These are phyloP conservation scores for Manduca sexta DNA, from an alignment of 1,140 invertebrate species.

Conservation along the genomic window DNA sequence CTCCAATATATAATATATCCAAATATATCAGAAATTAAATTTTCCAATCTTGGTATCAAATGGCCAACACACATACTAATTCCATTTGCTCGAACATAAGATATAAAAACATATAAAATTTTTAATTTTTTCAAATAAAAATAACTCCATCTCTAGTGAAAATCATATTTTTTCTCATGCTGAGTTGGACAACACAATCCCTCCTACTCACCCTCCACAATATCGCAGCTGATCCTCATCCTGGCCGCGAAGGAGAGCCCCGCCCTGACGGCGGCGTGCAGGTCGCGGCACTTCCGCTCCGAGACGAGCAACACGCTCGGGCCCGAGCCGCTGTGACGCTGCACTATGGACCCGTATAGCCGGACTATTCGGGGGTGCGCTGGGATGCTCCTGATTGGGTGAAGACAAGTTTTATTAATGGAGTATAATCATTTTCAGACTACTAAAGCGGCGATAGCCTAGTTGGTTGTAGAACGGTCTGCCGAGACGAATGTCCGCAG, in stretches of 20 bases:
- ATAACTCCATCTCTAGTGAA: too few species aligned
- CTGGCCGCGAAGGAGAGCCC: constrained; percentile 78
- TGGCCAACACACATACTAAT: too few species aligned
- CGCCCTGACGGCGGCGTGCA: constrained; percentile 86
- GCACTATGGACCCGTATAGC: constrained; percentile 88
- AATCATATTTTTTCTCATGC: too few species aligned
- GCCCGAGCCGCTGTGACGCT: constrained; percentile 68
- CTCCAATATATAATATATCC: too few species aligned
- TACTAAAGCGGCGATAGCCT: too few species aligned
- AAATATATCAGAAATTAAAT: too few species aligned
- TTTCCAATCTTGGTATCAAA: too few species aligned
- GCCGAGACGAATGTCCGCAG: constrained; percentile 75
- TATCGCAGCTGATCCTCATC: constrained; percentile 87
- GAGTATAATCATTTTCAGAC: not conserved
- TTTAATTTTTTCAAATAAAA: too few species aligned
- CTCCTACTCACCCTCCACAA: constrained; percentile 76
- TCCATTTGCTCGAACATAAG: too few species aligned
- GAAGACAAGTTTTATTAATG: not conserved
- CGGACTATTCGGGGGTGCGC: constrained; percentile 88
- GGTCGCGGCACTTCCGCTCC: constrained; percentile 81
- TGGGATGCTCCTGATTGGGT: constrained; percentile 82
- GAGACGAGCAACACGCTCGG: constrained; percentile 89
- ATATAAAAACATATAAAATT: too few species aligned
- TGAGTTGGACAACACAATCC: too few species aligned
- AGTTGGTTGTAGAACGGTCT: too few species aligned